phyloP scores from a whole-genome alignment of 2,113 vertebrate species.

The Triplophysa tibetana region DNA sequence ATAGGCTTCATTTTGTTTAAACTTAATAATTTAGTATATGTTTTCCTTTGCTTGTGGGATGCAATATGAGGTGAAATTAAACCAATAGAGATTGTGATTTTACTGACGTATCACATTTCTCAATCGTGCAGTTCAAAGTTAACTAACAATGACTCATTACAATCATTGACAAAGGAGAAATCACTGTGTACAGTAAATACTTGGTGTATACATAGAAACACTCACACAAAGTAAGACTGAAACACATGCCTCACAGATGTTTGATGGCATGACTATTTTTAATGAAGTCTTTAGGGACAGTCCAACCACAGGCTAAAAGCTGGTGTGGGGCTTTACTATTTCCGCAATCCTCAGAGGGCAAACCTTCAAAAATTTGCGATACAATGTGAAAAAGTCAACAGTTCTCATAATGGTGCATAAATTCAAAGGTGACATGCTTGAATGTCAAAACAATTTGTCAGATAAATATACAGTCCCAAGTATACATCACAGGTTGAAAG shows the following conservation, averaged over 20 bases:
- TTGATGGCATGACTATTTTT: slow-evolving; percentile 53
- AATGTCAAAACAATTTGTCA: too few relatives aligned
- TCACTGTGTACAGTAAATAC: too few relatives aligned
- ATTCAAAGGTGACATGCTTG: too few relatives aligned
- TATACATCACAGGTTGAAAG: too few relatives aligned
- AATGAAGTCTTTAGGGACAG: slow-evolving; percentile 53
- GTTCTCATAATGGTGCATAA: not conserved
- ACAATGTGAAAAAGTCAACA: not conserved
- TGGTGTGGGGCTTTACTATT: slow-evolving; percentile 51
- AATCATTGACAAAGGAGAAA: too few relatives aligned
- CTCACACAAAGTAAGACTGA: not conserved
- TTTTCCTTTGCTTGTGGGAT: too few relatives aligned
- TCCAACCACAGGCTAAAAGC: slow-evolving; percentile 38
- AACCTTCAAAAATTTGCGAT: slow-evolving; percentile 18
- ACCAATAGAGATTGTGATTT: slow-evolving; percentile 35
- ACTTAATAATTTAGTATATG: too few relatives aligned
- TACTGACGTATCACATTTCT: slow-evolving; percentile 40
- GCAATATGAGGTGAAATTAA: slow-evolving; percentile 13
- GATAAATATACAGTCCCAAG: too few relatives aligned
- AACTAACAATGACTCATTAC: slow-evolving; percentile 34
- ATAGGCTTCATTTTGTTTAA: too few relatives aligned
- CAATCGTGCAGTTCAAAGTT: slow-evolving; percentile 57
- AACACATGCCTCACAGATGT: slow-evolving; percentile 52
- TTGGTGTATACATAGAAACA: too few relatives aligned
- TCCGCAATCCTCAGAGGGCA: slow-evolving; percentile 32